These are phyloP conservation scores for Pantherophis alleghaniensis DNA, from an alignment of 2,797 vertebrate species.

Conservation along the genomic window DNA sequence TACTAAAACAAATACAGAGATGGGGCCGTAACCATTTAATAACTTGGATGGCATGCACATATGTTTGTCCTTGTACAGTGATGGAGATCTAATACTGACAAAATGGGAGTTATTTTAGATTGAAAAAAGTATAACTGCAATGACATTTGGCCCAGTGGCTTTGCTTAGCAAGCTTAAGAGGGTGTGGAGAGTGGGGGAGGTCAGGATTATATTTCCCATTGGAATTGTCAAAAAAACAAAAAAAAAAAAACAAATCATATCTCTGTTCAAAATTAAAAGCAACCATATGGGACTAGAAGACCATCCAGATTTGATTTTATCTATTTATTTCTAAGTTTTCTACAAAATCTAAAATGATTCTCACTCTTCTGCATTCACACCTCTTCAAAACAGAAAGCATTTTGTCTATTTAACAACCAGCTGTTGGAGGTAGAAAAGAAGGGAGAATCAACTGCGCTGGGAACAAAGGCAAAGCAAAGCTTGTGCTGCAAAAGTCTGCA, in stretches of 20 bases:
- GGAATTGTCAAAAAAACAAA: slow-evolving; percentile 5
- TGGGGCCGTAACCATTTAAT: slow-evolving; percentile 60
- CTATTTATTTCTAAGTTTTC: neutral
- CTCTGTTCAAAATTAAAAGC: neutral
- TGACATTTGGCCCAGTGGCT: neutral
- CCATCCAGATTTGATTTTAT: neutral
- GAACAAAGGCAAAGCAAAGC: neutral
- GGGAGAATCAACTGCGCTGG: neutral
- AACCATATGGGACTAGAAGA: neutral
- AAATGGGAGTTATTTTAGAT: neutral
- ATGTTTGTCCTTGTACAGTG: neutral
- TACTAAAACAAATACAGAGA: slow-evolving; percentile 53
- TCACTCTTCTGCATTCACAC: neutral
- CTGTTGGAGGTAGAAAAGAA: neutral
- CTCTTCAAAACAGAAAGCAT: neutral
- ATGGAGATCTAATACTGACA: slow-evolving; percentile 26
- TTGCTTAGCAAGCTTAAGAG: neutral
- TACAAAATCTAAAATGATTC: neutral
- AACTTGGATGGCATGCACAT: slow-evolving; percentile 38
- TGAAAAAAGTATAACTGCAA: neutral
- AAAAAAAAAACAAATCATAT: neutral
- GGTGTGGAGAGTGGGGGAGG: neutral
- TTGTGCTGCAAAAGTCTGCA: neutral
- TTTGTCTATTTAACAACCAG: neutral
- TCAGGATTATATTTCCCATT: neutral